phyloP scores from a whole-genome alignment of 1,140 invertebrate genomes.

The Leptinotarsa defecta region DNA sequence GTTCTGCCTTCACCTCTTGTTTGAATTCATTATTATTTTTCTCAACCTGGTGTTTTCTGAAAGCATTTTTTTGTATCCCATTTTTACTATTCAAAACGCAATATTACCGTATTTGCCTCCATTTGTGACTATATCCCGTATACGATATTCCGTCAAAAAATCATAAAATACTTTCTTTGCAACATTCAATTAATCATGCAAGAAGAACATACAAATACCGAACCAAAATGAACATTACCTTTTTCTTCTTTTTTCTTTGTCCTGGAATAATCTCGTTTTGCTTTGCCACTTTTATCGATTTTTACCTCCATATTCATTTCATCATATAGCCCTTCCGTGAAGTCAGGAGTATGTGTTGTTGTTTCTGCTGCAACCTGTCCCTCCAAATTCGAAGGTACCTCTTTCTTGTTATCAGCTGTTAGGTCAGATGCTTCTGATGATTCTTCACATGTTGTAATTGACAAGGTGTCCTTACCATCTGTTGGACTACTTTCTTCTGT shows the following conservation, averaged over 20 bases:
- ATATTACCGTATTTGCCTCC: no score
- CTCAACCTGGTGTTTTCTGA: no score
- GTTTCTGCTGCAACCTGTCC: constrained; percentile 31
- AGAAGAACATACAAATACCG: background rate
- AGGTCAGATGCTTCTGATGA: constrained; percentile 29
- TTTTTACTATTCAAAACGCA: no score
- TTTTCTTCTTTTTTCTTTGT: constrained; percentile 58
- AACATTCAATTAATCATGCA: background rate
- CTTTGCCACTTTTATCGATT: constrained; percentile 57
- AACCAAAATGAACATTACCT: constrained; percentile 36
- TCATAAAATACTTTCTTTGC: no score
- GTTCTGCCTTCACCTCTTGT: no score
- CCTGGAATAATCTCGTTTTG: constrained; percentile 55
- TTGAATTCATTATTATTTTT: no score
- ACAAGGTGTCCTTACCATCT: constrained; percentile 42
- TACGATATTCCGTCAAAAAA: no score
- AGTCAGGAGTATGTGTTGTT: constrained; percentile 44
- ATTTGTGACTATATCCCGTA: no score
- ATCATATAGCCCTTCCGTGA: constrained; percentile 55
- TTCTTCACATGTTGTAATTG: constrained; percentile 44
- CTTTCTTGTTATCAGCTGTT: constrained; percentile 29
- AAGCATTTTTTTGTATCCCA: no score
- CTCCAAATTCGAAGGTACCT: constrained; percentile 17
- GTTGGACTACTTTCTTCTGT: constrained; percentile 15
- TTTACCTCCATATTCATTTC: constrained; percentile 65